Base-by-base conservation (phyloP, 2,888 invertebrate genomes). In the Caenorhabditis drosophilae region DNA sequence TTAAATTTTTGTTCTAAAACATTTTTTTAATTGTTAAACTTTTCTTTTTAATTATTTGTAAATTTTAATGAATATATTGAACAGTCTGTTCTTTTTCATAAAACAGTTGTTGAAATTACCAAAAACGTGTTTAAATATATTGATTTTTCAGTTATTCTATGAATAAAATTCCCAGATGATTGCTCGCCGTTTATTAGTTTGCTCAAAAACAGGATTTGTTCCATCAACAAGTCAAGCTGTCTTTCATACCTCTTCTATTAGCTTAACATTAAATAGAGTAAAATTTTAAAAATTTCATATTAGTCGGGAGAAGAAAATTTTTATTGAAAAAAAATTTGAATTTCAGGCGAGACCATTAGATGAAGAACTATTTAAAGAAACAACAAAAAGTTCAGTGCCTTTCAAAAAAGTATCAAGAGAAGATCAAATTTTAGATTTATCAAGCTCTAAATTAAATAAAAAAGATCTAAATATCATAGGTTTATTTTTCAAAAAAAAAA, bases 381-480 rank as follows among this genome's bases (percentile, higher is more conserved):
- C 25, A 6, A 2, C 49, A 4, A 3, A 15, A 2, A 25, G 38
- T 3, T 2, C 25, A 15, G n/a, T n/a, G n/a, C 9, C 15, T 2
- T 26, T 15, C n/a, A 58, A 44, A 50, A 57, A 56, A 38, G 0
- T 38, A 0, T 26, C 45, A 4, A 41, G 42, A 22, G 48, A 41
- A 20, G 25, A 45, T 2, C 52, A 60, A 49, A 60, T 68, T 50
- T 46, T 68, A 18, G 54, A 68, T 56, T 47, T 68, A 35, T 46
- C 54, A 3, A 53, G 18, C n/a, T n/a, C n/a, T n/a, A n/a, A n/a
- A n/a, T n/a, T n/a, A 15, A 64, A 49, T 26, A 59, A 55, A 31
- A 69, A 69, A 35, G 64, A 69, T 18, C 53, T 72, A n/a, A 62
- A 69, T 58, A 55, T 72, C 7, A 61, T 72, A 11, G 57, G 71